Evolutionary conservation across 2,113 vertebrate genomes (phyloP).

Genomic region (Poecile atricapillus): DNA sequence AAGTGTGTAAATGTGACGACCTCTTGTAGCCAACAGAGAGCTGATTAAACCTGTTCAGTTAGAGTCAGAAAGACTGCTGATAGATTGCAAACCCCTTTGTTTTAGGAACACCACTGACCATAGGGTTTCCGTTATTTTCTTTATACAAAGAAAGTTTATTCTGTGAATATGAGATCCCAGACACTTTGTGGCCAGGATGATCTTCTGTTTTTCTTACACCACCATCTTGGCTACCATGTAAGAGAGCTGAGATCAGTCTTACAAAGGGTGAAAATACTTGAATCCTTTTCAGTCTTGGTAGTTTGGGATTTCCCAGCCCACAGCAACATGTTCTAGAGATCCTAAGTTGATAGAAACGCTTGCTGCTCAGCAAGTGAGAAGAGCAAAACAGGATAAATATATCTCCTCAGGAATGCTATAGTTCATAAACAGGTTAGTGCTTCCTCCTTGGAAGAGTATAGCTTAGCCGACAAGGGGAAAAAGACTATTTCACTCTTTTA

Average conservation of each 20-base stretch:
- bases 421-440: background rate
- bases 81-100: background rate
- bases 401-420: background rate
- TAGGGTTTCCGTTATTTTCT: background rate
- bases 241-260: background rate
- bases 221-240: background rate
- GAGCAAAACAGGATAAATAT: background rate
- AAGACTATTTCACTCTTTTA: background rate
- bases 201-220: background rate
- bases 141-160: background rate
- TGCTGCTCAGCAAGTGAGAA: background rate
- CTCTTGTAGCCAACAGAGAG: background rate
- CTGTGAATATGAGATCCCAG: background rate
- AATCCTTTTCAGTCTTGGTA: background rate
- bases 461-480: background rate
- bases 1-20: background rate
- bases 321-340: background rate
- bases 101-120: background rate
- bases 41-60: background rate
- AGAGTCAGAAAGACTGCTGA: background rate
- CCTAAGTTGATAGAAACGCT: background rate
- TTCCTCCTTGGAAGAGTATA: background rate
- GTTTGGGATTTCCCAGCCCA: background rate
- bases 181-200: background rate
- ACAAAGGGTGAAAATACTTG: background rate